Conservation (phyloP, 2,113 vertebrate genomes). For the Hypanus sabinus region DNA sequence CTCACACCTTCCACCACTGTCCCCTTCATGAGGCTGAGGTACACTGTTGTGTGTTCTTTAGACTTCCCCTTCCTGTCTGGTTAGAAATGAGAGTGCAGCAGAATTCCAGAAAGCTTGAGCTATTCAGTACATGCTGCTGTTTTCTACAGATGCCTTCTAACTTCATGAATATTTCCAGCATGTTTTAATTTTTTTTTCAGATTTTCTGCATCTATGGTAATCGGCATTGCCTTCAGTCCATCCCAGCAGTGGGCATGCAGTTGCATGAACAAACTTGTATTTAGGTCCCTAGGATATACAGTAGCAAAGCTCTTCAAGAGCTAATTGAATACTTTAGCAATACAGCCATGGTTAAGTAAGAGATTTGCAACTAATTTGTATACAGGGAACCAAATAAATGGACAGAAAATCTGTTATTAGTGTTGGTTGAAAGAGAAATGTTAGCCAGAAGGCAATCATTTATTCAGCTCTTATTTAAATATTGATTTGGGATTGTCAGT, state of each 20-base stretch:
- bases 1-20: too few species aligned
- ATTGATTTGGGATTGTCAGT: neutral
- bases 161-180: too few species aligned
- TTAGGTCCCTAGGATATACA: neutral
- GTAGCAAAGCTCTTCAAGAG: neutral
- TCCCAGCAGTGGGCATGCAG: too few species aligned
- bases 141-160: too few species aligned
- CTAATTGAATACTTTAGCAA: neutral
- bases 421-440: neutral
- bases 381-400: neutral
- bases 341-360: neutral
- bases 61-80: too few species aligned
- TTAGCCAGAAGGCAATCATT: neutral
- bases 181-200: too few species aligned
- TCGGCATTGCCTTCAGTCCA: neutral
- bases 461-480: neutral
- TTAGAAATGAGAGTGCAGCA: neutral
- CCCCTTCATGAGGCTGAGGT: too few species aligned
- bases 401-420: neutral
- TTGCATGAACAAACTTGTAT: neutral
- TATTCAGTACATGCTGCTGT: too few species aligned
- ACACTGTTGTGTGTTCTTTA: too few species aligned
- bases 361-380: neutral
- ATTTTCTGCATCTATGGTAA: too few species aligned
- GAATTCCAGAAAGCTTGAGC: neutral